A percentile compares a stretch with the other conserved stretches of the same genome.
phyloP scores from a whole-genome alignment of 1,140 invertebrate species.

The Coboldia fuscipes region DNA sequence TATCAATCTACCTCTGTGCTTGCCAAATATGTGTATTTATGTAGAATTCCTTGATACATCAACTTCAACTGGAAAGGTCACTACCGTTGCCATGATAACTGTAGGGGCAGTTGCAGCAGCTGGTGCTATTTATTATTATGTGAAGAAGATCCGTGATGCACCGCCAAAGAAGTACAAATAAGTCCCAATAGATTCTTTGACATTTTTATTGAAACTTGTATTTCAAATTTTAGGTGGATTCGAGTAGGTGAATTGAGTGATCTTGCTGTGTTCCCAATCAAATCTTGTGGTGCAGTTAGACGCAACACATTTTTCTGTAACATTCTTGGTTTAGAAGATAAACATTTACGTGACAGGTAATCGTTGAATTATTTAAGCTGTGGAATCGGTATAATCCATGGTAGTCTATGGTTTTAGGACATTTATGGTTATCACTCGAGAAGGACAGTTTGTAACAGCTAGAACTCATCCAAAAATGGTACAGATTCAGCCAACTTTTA shows the following conservation, averaged over 20 bases:
- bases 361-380: not conserved
- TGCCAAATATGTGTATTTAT: too few relatives aligned
- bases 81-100: too few relatives aligned
- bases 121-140: not conserved
- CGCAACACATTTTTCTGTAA: conserved; percentile 22
- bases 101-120: not conserved
- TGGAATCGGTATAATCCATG: not conserved
- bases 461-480: conserved; percentile 27
- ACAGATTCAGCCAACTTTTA: conserved; percentile 21
- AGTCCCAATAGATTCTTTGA: not conserved
- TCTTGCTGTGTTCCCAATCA: conserved; percentile 25
- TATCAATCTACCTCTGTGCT: too few relatives aligned
- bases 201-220: not conserved
- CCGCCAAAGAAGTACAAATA: not conserved
- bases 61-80: too few relatives aligned
- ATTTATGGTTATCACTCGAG: conserved; percentile 26
- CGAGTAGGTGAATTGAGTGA: conserved; percentile 26
- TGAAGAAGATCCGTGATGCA: not conserved
- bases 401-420: conserved; percentile 8
- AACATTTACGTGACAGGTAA: conserved; percentile 21
- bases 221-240: conserved; percentile 8
- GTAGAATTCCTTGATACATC: too few relatives aligned
- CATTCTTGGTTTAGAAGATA: conserved; percentile 21
- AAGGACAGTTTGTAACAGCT: conserved; percentile 26
- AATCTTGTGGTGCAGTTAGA: conserved; percentile 24